Conservation (phyloP, 2,888 invertebrate genomes). For the Siphlonurus alternatus region DNA sequence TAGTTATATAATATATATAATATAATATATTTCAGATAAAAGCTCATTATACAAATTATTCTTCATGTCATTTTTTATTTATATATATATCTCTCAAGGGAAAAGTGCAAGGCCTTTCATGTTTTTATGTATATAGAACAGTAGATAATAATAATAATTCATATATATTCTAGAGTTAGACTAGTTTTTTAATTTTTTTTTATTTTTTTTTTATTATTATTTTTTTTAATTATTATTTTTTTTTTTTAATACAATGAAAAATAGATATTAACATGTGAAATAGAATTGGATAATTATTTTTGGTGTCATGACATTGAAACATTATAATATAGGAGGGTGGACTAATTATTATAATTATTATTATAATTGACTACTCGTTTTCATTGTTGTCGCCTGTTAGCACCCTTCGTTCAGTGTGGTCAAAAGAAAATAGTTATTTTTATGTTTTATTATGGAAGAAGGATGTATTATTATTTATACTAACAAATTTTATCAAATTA, state of each 20-base stretch:
- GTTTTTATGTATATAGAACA: background rate
- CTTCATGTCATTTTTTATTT: too few relatives aligned
- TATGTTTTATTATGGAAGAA: background rate
- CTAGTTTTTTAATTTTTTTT: too few relatives aligned
- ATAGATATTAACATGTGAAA: background rate
- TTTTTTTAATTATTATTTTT: too few relatives aligned
- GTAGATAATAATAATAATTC: background rate
- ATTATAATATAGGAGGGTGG: background rate
- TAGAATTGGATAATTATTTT: background rate
- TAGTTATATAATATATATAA: background rate
- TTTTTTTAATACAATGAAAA: background rate
- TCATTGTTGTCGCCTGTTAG: background rate
- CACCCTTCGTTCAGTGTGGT: background rate
- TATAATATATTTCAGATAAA: background rate
- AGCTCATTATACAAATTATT: background rate
- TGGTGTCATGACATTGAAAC: background rate
- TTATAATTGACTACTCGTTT: background rate
- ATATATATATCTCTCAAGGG: background rate
- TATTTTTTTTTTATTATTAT: too few relatives aligned
- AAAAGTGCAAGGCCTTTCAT: background rate
- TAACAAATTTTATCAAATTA: too few relatives aligned
- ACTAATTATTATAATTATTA: background rate
- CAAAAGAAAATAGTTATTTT: background rate
- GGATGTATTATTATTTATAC: too few relatives aligned
- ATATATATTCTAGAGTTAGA: background rate